Percentiles rank a stretch among this genome's conserved stretches.
Evolutionary conservation across 2,797 vertebrate genomes (phyloP).

Genomic region (Danionella dracula): DNA sequence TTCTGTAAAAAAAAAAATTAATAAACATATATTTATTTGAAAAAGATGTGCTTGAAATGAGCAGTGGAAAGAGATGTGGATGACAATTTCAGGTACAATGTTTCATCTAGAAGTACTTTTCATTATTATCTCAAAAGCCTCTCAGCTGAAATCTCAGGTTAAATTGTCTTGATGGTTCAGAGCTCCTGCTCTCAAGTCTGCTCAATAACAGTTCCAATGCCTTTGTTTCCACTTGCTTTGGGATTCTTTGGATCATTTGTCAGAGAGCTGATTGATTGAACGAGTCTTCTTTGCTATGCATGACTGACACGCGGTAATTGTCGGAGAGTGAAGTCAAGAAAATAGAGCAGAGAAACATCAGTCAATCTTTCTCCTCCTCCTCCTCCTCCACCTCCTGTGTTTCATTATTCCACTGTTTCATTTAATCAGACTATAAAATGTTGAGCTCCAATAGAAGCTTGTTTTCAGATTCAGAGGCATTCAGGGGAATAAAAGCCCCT

Average conservation of each 20-base stretch:
- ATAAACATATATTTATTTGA: too few relatives aligned
- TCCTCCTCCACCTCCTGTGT: too few relatives aligned
- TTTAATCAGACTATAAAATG: constrained; percentile 18
- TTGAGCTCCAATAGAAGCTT: not conserved
- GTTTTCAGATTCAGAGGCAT: constrained; percentile 12
- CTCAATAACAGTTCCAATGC: not conserved
- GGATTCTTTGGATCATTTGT: not conserved
- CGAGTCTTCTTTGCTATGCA: constrained; percentile 1
- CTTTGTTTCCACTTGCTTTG: not conserved
- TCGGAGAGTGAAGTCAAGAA: not conserved
- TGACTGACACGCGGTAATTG: constrained; percentile 36
- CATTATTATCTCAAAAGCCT: not conserved
- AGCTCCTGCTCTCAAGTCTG: not conserved
- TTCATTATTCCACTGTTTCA: constrained; percentile 25
- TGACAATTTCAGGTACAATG: too few relatives aligned
- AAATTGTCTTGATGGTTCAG: not conserved
- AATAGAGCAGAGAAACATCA: constrained; percentile 5
- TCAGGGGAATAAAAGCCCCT: constrained; percentile 9
- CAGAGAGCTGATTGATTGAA: constrained; percentile 13
- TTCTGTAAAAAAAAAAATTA: too few relatives aligned
- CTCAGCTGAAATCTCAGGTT: not conserved
- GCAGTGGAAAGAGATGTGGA: too few relatives aligned
- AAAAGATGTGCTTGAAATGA: too few relatives aligned
- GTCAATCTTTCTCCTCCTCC: not conserved
- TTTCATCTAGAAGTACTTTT: too few relatives aligned